These are phyloP conservation scores for Stegostoma tigrinum DNA, from an alignment of 2,113 vertebrate species.

Conservation along the genomic window DNA sequence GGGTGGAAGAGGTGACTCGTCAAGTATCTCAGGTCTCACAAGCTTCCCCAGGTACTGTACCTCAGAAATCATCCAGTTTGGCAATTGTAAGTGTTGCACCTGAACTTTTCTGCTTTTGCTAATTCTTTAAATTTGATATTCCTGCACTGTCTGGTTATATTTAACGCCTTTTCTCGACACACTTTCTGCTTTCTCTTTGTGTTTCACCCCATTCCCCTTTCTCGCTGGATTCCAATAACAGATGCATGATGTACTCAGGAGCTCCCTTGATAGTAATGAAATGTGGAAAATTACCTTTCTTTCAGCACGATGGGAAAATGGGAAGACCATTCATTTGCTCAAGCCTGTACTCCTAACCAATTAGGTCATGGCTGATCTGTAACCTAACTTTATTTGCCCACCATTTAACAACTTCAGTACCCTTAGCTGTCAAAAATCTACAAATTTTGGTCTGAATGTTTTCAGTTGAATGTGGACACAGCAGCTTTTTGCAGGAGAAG, in stretches of 20 bases:
- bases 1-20: constrained; percentile 50
- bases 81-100: neutral
- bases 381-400: neutral
- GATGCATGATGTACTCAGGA: neutral
- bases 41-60: constrained; percentile 25
- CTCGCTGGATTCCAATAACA: neutral
- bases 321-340: neutral
- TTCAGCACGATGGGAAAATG: neutral
- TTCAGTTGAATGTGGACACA: neutral
- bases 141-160: neutral
- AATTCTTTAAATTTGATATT: neutral
- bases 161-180: neutral
- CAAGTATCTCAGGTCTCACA: constrained; percentile 40
- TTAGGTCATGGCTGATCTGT: neutral
- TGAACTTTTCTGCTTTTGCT: neutral
- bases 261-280: neutral
- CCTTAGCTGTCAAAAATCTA: neutral
- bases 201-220: too few species aligned
- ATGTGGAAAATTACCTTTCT: neutral
- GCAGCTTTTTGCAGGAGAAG: neutral
- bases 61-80: too few species aligned
- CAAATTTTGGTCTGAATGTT: neutral
- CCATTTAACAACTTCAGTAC: neutral
- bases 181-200: neutral
- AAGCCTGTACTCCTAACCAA: neutral